Evolutionary conservation across 2,113 vertebrate genomes (phyloP).

Genomic region (Sminthopsis crassicaudata): DNA sequence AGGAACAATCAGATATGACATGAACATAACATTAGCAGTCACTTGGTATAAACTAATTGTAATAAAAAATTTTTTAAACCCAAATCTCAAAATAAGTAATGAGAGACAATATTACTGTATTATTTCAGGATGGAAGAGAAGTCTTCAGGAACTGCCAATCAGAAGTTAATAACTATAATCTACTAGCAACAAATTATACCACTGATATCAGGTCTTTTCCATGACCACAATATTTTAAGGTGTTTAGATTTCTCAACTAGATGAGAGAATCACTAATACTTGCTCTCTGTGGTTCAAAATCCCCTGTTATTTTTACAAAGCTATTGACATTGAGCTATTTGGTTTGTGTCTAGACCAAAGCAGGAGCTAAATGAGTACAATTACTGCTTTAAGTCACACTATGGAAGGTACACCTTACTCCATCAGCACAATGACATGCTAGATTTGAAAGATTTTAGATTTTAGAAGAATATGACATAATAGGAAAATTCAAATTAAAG

Average conservation of each 20-base stretch:
- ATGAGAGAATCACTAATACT: background rate
- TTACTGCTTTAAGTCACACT: background rate
- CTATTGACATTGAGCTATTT: background rate
- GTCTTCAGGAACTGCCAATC: too few relatives aligned
- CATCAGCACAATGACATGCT: too few relatives aligned
- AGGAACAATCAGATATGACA: too few relatives aligned
- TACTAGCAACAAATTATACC: constrained; percentile 24
- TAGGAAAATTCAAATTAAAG: background rate
- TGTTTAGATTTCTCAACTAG: background rate
- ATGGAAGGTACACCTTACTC: background rate
- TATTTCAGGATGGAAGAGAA: constrained; percentile 27
- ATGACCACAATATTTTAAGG: constrained; percentile 7
- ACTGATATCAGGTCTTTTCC: background rate
- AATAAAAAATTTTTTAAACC: constrained; percentile 23
- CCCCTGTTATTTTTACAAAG: too few relatives aligned
- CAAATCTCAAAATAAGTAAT: background rate
- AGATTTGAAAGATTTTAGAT: too few relatives aligned
- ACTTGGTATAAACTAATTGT: constrained; percentile 20
- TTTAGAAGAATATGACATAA: too few relatives aligned
- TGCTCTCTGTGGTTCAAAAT: background rate
- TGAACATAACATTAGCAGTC: constrained; percentile 23
- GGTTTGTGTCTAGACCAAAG: constrained; percentile 17
- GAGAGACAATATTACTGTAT: background rate
- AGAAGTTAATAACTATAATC: background rate
- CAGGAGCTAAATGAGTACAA: constrained; percentile 20